Evolutionary conservation across 2,113 vertebrate genomes (phyloP).

Genomic region (Cyprinodon variegatus): DNA sequence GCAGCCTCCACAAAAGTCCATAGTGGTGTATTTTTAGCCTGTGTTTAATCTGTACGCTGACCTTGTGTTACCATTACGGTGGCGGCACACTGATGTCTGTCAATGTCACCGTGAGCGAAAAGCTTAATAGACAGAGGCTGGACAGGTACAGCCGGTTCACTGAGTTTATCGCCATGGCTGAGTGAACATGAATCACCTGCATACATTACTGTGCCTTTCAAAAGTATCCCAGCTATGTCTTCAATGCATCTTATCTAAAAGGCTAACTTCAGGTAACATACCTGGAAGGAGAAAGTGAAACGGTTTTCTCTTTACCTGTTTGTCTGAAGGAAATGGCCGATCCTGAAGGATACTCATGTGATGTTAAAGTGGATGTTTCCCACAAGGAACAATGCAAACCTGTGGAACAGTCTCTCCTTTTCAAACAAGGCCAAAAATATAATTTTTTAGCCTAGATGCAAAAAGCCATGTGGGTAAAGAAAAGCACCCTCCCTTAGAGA

Average conservation of each 20-base stretch:
- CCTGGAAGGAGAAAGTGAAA: background rate
- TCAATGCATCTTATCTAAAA: background rate
- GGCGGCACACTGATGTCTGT: constrained; percentile 56
- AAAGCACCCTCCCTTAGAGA: background rate
- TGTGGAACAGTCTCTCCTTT: no score
- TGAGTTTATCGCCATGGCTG: constrained; percentile 33
- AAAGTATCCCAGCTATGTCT: background rate
- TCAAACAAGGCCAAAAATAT: background rate
- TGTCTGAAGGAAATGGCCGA: background rate
- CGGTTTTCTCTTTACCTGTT: background rate
- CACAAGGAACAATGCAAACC: background rate
- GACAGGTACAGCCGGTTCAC: constrained; percentile 43
- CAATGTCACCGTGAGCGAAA: constrained; percentile 37
- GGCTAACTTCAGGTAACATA: background rate
- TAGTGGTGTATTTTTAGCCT: constrained; percentile 75
- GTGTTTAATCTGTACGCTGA: constrained; percentile 74
- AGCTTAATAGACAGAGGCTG: constrained; percentile 50
- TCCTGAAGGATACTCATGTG: background rate
- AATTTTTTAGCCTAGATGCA: background rate
- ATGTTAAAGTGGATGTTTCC: background rate
- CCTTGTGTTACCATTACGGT: constrained; percentile 58
- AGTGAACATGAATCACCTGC: constrained; percentile 13
- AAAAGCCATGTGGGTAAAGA: no score
- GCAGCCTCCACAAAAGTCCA: constrained; percentile 60
- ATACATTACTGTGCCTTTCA: background rate